A percentile compares a stretch with the other conserved stretches of the same genome.
phyloP scores from a whole-genome alignment of 2,113 vertebrate genomes.

The Mugil cephalus region DNA sequence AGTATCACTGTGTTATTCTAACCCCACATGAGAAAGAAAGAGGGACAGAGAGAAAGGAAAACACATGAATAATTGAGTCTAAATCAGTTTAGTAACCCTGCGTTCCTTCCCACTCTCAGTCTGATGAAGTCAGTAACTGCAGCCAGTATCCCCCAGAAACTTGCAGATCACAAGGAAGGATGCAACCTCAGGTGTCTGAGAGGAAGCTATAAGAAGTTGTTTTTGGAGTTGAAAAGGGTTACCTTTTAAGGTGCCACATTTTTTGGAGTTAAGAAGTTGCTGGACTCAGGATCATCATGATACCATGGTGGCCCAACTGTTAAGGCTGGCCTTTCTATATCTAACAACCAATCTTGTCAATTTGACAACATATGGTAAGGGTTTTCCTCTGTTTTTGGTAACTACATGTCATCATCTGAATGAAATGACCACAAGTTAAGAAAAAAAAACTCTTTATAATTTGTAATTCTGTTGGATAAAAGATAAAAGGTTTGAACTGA shows the following conservation, averaged over 20 bases:
- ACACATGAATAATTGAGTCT: slow-evolving; percentile 77
- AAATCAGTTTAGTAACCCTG: slow-evolving; percentile 78
- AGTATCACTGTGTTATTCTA: slow-evolving; percentile 74
- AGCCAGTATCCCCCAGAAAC: slow-evolving; percentile 53
- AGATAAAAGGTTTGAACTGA: too few relatives aligned
- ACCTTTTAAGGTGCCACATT: background rate
- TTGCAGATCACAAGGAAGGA: background rate
- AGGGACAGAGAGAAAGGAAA: slow-evolving; percentile 58
- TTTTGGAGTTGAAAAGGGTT: background rate
- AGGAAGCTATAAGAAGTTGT: background rate
- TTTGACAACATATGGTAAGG: slow-evolving; percentile 56
- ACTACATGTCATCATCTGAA: too few relatives aligned
- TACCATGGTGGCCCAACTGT: slow-evolving; percentile 80
- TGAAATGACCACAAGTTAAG: too few relatives aligned
- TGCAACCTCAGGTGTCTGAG: background rate
- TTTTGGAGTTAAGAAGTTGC: slow-evolving; percentile 38
- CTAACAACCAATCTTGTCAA: slow-evolving; percentile 43
- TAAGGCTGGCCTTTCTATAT: slow-evolving; percentile 69
- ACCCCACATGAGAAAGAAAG: slow-evolving; percentile 57
- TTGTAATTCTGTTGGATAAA: too few relatives aligned
- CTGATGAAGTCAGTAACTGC: slow-evolving; percentile 60
- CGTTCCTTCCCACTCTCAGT: slow-evolving; percentile 71
- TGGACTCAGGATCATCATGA: slow-evolving; percentile 76
- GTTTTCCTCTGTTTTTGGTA: background rate
- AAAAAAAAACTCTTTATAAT: too few relatives aligned